A percentile compares a stretch with the other conserved stretches of the same genome.
Conservation (phyloP, 2,888 invertebrate species). For the Ethmia dodecea region DNA sequence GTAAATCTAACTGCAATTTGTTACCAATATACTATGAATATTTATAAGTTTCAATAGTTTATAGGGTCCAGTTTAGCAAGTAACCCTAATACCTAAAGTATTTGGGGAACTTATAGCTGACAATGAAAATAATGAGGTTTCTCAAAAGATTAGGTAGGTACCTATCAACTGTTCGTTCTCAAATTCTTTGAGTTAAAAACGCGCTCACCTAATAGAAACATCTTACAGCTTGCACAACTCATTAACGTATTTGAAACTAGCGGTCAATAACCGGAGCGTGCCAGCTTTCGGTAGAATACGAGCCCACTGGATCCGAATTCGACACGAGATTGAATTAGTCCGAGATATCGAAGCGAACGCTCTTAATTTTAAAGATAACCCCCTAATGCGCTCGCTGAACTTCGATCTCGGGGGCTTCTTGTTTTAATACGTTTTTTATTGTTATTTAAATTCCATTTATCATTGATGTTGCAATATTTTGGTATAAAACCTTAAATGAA, state of each 20-base stretch:
- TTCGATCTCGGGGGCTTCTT: too few relatives aligned
- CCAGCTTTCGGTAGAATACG: slow-evolving; percentile 24
- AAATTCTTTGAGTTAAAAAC: too few relatives aligned
- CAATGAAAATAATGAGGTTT: too few relatives aligned
- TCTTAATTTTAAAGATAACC: slow-evolving; percentile 68
- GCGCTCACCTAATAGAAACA: slow-evolving; percentile 57
- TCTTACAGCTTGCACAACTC: slow-evolving; percentile 60
- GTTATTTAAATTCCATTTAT: not conserved
- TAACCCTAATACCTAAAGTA: too few relatives aligned
- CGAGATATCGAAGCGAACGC: slow-evolving; percentile 51
- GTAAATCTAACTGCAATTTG: slow-evolving; percentile 52
- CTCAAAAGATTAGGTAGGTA: too few relatives aligned
- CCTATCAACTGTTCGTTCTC: too few relatives aligned
- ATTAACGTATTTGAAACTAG: slow-evolving; percentile 48
- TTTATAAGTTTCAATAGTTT: slow-evolving; percentile 32
- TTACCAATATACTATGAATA: slow-evolving; percentile 49
- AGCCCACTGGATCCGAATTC: slow-evolving; percentile 45
- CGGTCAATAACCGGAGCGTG: slow-evolving; percentile 64
- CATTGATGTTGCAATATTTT: not conserved
- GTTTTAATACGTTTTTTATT: not conserved
- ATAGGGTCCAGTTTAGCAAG: slow-evolving; percentile 16
- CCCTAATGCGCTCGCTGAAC: slow-evolving; percentile 53
- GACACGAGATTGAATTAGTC: slow-evolving; percentile 61
- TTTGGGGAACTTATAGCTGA: too few relatives aligned
- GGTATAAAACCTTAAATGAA: too few relatives aligned